Conservation (phyloP, 2,888 invertebrate genomes). For the Cantharis nigra region DNA sequence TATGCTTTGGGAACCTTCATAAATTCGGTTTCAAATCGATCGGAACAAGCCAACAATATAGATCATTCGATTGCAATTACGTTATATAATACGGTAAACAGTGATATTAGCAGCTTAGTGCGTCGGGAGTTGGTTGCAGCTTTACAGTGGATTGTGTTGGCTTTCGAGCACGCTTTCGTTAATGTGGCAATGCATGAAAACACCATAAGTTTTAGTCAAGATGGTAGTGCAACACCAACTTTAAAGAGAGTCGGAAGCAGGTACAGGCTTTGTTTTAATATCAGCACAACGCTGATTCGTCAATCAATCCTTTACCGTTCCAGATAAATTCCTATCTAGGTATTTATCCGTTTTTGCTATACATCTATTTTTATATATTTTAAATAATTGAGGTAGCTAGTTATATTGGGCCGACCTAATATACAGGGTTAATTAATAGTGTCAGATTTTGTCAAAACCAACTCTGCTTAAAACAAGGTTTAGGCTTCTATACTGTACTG, state of each 20-base stretch:
- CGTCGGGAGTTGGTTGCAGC: slow-evolving; percentile 87
- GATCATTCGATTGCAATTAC: slow-evolving; percentile 92
- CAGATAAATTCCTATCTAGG: background rate
- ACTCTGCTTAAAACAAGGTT: too few species aligned
- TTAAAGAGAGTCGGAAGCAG: slow-evolving; percentile 49
- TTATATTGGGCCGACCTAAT: background rate
- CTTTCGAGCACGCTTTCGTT: slow-evolving; percentile 88
- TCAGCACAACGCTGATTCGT: background rate
- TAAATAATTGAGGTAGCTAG: background rate
- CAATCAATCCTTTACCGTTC: background rate
- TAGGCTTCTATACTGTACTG: too few species aligned
- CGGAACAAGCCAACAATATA: slow-evolving; percentile 92
- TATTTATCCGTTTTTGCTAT: background rate
- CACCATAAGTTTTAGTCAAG: slow-evolving; percentile 43
- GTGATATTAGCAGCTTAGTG: slow-evolving; percentile 85
- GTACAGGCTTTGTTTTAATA: slow-evolving; percentile 33
- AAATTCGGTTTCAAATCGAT: slow-evolving; percentile 79
- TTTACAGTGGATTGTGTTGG: slow-evolving; percentile 81
- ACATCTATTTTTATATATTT: background rate
- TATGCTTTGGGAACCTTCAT: slow-evolving; percentile 95
- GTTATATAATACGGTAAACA: slow-evolving; percentile 74
- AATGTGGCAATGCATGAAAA: slow-evolving; percentile 72
- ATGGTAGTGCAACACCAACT: slow-evolving; percentile 44
- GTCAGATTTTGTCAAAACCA: too few species aligned
- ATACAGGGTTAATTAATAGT: background rate